Base-by-base conservation (phyloP, 2,888 invertebrate species). In the Xylocampa areola region DNA sequence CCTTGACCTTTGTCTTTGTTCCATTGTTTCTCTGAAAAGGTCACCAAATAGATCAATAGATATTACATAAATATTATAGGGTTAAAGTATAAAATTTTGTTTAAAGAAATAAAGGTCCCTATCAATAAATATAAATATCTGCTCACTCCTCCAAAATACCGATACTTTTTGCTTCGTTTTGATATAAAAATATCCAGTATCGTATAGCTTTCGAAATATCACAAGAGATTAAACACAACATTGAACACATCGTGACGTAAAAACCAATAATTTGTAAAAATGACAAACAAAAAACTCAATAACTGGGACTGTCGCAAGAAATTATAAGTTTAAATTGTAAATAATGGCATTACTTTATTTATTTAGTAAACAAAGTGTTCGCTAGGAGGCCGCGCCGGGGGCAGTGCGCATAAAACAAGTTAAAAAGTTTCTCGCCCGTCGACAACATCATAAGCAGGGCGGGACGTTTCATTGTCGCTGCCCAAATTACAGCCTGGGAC, bases 391-490 rank as follows among this genome's bases (percentile, higher is more conserved):
- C 8, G 11, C 21, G 36, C 33, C 2, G 13, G 7, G 21, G 23
- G 32, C 35, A 8, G n/a, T 8, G 13, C 23, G 13, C 64, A 41
- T 49, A 35, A 49, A 65, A 54, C 51, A 65, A 72, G 55, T 72
- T 75, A 59, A 52, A 68, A 75, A 59, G 62, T 71, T 62, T 51
- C 5, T 53, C 49, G 51, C 53, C 8, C 51, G 57, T 61, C 52
- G 57, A 63, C 52, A 50, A 70, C 63, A 66, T 68, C 74, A 68
- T 45, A 50, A 71, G 55, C 73, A 59, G 58, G 49, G 35, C 61
- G 30, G 45, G 59, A 41, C 61, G 40, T 50, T 50, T 63, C 68
- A 67, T 67, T 68, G 68, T 68, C 66, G 37, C 63, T 29, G 57
- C 52, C 71, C 19, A 60, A 71, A 73, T 68, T 63, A 67, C 55